Conservation (phyloP, 1,140 invertebrate genomes). For the Eumaeus atala region DNA sequence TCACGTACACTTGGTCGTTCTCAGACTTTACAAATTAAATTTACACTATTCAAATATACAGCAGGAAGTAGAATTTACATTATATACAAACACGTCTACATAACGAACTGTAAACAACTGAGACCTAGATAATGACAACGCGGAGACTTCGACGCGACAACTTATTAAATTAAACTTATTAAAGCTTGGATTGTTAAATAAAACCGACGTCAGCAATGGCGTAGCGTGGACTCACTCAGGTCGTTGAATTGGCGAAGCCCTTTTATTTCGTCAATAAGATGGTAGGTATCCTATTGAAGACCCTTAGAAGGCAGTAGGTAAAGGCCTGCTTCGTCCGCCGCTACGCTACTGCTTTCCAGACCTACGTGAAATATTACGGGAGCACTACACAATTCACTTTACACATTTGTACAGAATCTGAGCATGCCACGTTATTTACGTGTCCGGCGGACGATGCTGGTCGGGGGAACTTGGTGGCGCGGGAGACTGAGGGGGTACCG, state of each 20-base stretch:
- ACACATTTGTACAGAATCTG: constrained; percentile 45
- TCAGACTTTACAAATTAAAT: constrained; percentile 25
- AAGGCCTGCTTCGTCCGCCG: too few relatives aligned
- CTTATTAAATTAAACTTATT: constrained; percentile 1
- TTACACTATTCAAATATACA: constrained; percentile 8
- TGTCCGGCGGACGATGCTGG: constrained; percentile 54
- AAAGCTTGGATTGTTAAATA: not conserved
- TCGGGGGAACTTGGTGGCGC: constrained; percentile 43
- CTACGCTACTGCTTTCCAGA: not conserved
- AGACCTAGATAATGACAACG: not conserved
- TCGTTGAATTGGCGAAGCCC: too few relatives aligned
- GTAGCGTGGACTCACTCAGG: too few relatives aligned
- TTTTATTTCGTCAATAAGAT: too few relatives aligned
- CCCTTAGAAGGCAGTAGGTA: too few relatives aligned
- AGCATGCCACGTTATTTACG: constrained; percentile 31
- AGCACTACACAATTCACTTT: constrained; percentile 32
- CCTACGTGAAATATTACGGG: not conserved
- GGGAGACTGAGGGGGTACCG: constrained; percentile 30
- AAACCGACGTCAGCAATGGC: not conserved
- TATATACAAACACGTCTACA: constrained; percentile 12
- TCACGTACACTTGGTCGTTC: constrained; percentile 30
- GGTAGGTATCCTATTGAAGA: too few relatives aligned
- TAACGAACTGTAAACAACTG: not conserved
- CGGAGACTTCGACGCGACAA: not conserved
- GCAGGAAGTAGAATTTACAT: constrained; percentile 11